These are phyloP conservation scores for Paramisgurnus dabryanus DNA, from an alignment of 2,113 vertebrate genomes.

Conservation along the genomic window DNA sequence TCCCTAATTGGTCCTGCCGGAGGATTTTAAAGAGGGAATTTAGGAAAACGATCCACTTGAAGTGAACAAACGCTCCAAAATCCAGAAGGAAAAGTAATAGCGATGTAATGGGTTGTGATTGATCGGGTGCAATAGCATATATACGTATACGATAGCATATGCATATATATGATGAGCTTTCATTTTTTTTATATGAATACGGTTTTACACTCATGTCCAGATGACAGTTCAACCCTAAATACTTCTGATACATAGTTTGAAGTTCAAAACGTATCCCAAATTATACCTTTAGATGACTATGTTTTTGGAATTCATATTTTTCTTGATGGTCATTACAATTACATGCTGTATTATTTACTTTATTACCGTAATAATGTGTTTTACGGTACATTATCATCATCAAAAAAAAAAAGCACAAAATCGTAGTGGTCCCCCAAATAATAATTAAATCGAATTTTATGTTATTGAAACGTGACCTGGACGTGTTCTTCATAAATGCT, in stretches of 20 bases:
- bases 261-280: too few relatives aligned
- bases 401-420: too few relatives aligned
- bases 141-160: too few relatives aligned
- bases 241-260: too few relatives aligned
- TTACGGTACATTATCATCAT: too few relatives aligned
- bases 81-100: neutral
- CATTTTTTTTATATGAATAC: neutral
- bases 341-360: too few relatives aligned
- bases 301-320: too few relatives aligned
- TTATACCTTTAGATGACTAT: too few relatives aligned
- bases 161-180: neutral
- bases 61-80: conserved; percentile 5
- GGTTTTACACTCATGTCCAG: neutral
- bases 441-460: too few relatives aligned
- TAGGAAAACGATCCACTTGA: conserved; percentile 13
- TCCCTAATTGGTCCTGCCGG: conserved; percentile 33
- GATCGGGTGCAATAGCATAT: neutral
- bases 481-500: neutral
- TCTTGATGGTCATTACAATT: too few relatives aligned
- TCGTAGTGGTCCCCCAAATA: too few relatives aligned
- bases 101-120: neutral
- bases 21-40: conserved; percentile 15
- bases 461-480: neutral
- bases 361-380: too few relatives aligned
- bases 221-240: neutral